Evolutionary conservation across 2,888 invertebrate genomes (phyloP).

Genomic region (Idaea aversata): DNA sequence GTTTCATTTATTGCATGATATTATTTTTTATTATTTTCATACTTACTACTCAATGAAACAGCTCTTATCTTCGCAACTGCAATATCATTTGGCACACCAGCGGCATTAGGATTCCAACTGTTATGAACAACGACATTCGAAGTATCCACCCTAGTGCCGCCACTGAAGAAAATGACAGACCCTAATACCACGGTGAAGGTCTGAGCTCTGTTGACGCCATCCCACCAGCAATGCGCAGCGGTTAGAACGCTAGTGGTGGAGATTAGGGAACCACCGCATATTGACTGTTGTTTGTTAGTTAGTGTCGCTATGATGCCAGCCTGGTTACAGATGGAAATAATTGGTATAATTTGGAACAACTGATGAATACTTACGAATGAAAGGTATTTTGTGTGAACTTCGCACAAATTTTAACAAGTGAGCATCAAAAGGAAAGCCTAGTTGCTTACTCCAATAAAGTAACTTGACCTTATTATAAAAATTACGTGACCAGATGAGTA

Average conservation of each 20-base stretch:
- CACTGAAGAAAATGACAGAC: slow-evolving; percentile 58
- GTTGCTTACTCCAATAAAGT: no score
- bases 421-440: no score
- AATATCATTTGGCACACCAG: slow-evolving; percentile 49
- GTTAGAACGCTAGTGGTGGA: slow-evolving; percentile 58
- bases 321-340: slow-evolving; percentile 34
- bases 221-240: slow-evolving; percentile 72
- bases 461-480: no score
- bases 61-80: slow-evolving; percentile 52
- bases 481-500: no score
- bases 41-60: slow-evolving; percentile 57
- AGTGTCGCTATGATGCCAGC: slow-evolving; percentile 57
- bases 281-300: slow-evolving; percentile 52
- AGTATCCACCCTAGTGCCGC: slow-evolving; percentile 57
- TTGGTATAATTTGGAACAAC: no score
- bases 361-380: no score
- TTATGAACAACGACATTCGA: slow-evolving; percentile 50
- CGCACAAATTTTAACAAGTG: no score
- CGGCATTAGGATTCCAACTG: slow-evolving; percentile 44
- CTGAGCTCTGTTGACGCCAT: slow-evolving; percentile 53
- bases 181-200: slow-evolving; percentile 63
- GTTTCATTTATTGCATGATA: no score
- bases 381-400: no score
- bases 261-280: slow-evolving; percentile 65
- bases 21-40: no score